Base-by-base conservation (phyloP, 2,113 vertebrate genomes). In the Nasalis larvatus region DNA sequence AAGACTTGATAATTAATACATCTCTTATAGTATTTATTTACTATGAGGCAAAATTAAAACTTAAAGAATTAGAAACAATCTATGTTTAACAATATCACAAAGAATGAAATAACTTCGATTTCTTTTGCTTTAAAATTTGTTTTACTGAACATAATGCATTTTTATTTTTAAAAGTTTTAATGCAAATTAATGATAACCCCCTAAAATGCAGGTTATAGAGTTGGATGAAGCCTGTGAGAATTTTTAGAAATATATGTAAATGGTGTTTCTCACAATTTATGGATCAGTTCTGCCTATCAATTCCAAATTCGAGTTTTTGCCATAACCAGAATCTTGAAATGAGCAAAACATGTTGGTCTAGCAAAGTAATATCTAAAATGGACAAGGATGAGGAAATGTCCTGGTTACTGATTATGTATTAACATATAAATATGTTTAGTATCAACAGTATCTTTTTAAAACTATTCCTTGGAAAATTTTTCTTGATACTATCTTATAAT, bases 271-370 rank as follows among this genome's bases (percentile, higher is more conserved):
- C 49, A 76, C 0, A 96, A 84, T 83, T 78, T 5, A 47, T 37
- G n/a, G 4, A 74, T 32, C 42, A 76, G n/a, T 60, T 4, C 17
- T 63, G 6, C 2, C n/a, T 40, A 82, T 18, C 32, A 92, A 47
- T 20, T 88, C 21, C 63, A 92, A 86, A 60, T 42, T 1, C 66
- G 14, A 86, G 16, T 27, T 68, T 82, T 30, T 40, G 16, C 23
- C n/a, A 94, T 66, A 58, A 88, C 5, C 20, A 91, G 45, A 92
- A 83, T 69, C 23, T 91, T 91, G 25, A 85, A 96, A 86, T 10
- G 25, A 20, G 20, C 21, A 96, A 77, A 81, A 71, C 12, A 68
- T 6, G 23, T 63, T 16, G 83, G 42, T 49, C 13, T 58, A 60
- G 5, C 12, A 95, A 95, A 92, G 27, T 12, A 74, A 58, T 56